Evolutionary conservation across 2,113 vertebrate genomes (phyloP).

Genomic region (Hassar affinis): DNA sequence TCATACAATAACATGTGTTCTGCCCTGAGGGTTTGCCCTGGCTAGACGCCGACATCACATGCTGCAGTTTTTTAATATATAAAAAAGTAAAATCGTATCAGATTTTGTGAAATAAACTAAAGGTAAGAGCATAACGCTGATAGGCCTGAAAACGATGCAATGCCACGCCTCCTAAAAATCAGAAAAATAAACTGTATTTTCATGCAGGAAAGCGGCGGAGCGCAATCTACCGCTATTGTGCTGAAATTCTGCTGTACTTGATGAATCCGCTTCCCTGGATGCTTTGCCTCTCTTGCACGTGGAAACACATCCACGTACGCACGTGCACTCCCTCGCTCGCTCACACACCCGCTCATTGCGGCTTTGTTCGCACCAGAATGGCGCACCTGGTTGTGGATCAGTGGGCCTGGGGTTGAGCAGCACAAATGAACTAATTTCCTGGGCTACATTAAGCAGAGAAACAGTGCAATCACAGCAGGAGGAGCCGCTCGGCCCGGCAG

Average conservation of each 20-base stretch:
- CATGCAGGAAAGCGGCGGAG: conserved; percentile 36
- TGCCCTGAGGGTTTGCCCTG: conserved; percentile 21
- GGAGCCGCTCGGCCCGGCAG: conserved; percentile 68
- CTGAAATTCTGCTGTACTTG: conserved; percentile 44
- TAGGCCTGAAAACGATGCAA: conserved; percentile 28
- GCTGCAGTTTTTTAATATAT: background rate
- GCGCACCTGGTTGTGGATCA: conserved; percentile 69
- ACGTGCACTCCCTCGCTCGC: background rate
- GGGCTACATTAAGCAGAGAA: conserved; percentile 67
- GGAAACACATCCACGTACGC: background rate
- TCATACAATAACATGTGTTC: conserved; percentile 32
- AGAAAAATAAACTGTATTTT: conserved; percentile 29
- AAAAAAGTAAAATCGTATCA: background rate
- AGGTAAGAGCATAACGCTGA: conserved; percentile 1
- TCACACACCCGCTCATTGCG: background rate
- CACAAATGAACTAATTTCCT: conserved; percentile 77
- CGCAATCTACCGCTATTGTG: conserved; percentile 53
- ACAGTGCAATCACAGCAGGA: conserved; percentile 73
- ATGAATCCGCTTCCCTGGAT: conserved; percentile 51
- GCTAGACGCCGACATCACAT: conserved; percentile 9
- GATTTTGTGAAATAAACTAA: background rate
- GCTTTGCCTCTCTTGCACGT: conserved; percentile 30
- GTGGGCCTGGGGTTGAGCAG: conserved; percentile 63
- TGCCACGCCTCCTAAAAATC: conserved; percentile 9
- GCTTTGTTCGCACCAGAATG: conserved; percentile 49